These are phyloP conservation scores for Carpatolechia fugitivella DNA, from an alignment of 2,888 invertebrate species.

Conservation along the genomic window DNA sequence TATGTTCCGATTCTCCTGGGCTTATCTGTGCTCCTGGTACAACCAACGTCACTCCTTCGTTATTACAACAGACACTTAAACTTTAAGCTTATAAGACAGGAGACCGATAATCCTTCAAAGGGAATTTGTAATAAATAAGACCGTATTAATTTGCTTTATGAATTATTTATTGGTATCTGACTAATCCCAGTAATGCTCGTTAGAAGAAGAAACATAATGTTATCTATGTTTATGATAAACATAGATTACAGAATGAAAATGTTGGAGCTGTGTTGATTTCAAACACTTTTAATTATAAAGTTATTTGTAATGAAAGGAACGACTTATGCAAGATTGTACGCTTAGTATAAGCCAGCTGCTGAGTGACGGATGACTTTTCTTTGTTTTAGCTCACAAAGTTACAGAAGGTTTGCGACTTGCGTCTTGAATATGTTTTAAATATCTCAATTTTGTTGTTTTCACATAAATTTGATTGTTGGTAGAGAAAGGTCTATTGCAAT, in stretches of 20 bases:
- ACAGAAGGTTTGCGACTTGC: too few species aligned
- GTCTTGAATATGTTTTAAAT: too few species aligned
- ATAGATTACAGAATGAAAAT: not conserved
- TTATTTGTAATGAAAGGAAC: not conserved
- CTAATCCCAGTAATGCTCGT: conserved; percentile 1
- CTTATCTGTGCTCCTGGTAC: conserved; percentile 25
- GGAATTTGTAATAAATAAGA: conserved; percentile 12
- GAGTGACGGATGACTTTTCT: not conserved
- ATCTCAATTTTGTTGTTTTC: too few species aligned
- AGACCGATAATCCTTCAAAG: conserved; percentile 11
- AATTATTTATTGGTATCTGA: conserved; percentile 12
- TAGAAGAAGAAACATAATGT: too few species aligned
- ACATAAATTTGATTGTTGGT: too few species aligned
- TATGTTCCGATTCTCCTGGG: conserved; percentile 29
- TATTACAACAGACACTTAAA: conserved; percentile 7
- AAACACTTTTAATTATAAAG: not conserved
- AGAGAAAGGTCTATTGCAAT: too few species aligned
- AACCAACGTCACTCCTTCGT: conserved; percentile 1
- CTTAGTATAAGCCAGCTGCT: not conserved
- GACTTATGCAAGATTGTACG: not conserved
- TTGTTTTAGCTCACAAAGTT: not conserved
- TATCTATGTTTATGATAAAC: not conserved
- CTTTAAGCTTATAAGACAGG: conserved; percentile 7
- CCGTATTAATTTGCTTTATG: not conserved
- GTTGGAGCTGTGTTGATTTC: too few species aligned